Percentiles rank a stretch among this genome's conserved stretches.
phyloP scores from a whole-genome alignment of 2,113 vertebrate species.

The Kryptolebias marmoratus region DNA sequence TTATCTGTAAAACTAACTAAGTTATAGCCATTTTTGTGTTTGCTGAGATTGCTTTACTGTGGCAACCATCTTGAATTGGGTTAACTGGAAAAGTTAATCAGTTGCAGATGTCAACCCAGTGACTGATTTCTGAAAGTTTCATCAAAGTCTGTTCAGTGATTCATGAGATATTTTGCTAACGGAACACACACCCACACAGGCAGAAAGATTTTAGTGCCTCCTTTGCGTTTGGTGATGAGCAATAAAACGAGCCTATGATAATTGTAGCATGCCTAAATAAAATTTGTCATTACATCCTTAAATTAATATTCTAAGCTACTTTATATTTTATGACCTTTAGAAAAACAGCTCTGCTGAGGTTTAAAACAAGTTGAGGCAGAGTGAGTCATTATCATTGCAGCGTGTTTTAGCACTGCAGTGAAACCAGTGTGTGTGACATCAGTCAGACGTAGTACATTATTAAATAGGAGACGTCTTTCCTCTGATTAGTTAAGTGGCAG shows the following conservation, averaged over 20 bases:
- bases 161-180: background rate
- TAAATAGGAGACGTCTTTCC: constrained; percentile 48
- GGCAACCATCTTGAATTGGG: background rate
- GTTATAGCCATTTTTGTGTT: background rate
- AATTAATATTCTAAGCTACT: background rate
- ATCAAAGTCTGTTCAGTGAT: background rate
- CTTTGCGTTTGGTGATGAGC: too few relatives aligned
- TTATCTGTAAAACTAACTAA: background rate
- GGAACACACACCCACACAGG: background rate
- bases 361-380: constrained; percentile 15
- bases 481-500: constrained; percentile 40
- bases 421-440: constrained; percentile 37
- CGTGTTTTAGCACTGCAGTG: background rate
- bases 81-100: background rate
- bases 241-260: background rate
- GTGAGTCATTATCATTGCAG: constrained; percentile 30
- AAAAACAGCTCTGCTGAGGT: constrained; percentile 6
- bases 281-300: background rate
- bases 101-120: background rate
- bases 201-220: background rate
- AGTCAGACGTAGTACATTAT: constrained; percentile 55
- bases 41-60: background rate
- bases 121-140: background rate
- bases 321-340: constrained; percentile 1
- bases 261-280: background rate